These are phyloP conservation scores for Linepithema humile DNA, from an alignment of 1,140 invertebrate genomes.

Conservation along the genomic window DNA sequence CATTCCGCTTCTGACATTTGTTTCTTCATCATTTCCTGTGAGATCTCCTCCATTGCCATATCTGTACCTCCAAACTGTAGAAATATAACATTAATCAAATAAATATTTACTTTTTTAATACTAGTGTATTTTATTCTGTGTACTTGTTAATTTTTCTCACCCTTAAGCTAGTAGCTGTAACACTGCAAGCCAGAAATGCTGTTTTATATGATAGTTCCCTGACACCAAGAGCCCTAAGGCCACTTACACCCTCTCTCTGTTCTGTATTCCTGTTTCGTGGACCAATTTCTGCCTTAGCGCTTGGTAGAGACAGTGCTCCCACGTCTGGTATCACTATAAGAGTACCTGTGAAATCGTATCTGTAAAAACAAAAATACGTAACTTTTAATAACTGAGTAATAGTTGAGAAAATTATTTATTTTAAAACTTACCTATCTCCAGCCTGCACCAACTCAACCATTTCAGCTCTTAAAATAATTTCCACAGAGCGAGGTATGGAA, in stretches of 20 bases:
- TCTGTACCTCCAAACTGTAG: conserved; percentile 91
- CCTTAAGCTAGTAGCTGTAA: conserved; percentile 93
- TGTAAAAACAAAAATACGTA: conserved; percentile 66
- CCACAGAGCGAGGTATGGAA: conserved; percentile 97
- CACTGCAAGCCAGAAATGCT: conserved; percentile 97
- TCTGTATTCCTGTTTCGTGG: conserved; percentile 89
- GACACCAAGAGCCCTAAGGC: conserved; percentile 97
- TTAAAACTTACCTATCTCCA: conserved; percentile 77
- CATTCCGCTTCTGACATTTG: conserved; percentile 98
- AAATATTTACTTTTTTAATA: neutral
- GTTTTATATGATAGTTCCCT: conserved; percentile 97
- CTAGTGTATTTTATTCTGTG: neutral
- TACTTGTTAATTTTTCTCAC: conserved; percentile 79
- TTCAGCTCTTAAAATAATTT: conserved; percentile 98
- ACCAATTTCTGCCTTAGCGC: conserved; percentile 93
- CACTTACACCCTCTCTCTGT: conserved; percentile 94
- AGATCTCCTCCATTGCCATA: conserved; percentile 91
- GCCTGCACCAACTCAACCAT: conserved; percentile 98
- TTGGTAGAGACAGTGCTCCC: conserved; percentile 92
- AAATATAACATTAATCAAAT: conserved; percentile 33
- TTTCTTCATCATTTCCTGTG: conserved; percentile 95
- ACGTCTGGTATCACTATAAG: conserved; percentile 99
- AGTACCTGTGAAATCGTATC: conserved; percentile 98
- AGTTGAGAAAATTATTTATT: neutral
- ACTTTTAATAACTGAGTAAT: neutral